Conservation (phyloP, 1,140 invertebrate species). For the Trichoplusia ni region DNA sequence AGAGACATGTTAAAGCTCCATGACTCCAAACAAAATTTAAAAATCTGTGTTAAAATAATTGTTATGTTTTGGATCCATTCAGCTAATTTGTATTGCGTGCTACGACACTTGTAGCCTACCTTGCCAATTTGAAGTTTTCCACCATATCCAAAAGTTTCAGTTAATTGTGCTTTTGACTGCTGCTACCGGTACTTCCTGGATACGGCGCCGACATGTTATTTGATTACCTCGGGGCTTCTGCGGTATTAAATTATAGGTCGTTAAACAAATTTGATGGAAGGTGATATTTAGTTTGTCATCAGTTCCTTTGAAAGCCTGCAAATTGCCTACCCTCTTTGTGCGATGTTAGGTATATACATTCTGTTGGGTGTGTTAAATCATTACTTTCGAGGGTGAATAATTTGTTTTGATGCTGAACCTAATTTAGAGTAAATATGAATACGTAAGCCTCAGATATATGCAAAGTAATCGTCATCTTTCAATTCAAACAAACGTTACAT, state of each 20-base stretch:
- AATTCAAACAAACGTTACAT: background rate
- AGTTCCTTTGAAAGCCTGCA: slow-evolving; percentile 17
- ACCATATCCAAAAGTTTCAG: slow-evolving; percentile 50
- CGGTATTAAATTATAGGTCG: slow-evolving; percentile 25
- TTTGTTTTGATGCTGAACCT: too few species aligned
- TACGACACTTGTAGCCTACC: slow-evolving; percentile 49
- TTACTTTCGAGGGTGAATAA: too few species aligned
- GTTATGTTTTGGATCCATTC: background rate
- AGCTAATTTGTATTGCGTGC: slow-evolving; percentile 28
- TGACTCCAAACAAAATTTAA: too few species aligned
- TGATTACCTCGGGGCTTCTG: slow-evolving; percentile 26
- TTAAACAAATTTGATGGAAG: slow-evolving; percentile 24
- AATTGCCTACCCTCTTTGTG: background rate
- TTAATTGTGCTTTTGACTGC: slow-evolving; percentile 57
- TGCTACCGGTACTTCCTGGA: slow-evolving; percentile 38
- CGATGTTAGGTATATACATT: too few species aligned
- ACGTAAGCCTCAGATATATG: background rate
- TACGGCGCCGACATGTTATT: slow-evolving; percentile 11
- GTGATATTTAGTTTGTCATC: slow-evolving; percentile 18
- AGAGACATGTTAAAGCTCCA: too few species aligned
- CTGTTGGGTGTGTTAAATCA: too few species aligned
- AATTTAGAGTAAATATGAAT: background rate
- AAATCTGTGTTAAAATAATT: too few species aligned
- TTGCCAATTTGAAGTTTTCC: slow-evolving; percentile 60
- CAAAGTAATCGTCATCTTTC: too few species aligned